Percentiles rank a stretch among this genome's conserved stretches.
These are phyloP conservation scores for Scalopus aquaticus DNA, from an alignment of 2,113 vertebrate genomes.

Conservation along the genomic window DNA sequence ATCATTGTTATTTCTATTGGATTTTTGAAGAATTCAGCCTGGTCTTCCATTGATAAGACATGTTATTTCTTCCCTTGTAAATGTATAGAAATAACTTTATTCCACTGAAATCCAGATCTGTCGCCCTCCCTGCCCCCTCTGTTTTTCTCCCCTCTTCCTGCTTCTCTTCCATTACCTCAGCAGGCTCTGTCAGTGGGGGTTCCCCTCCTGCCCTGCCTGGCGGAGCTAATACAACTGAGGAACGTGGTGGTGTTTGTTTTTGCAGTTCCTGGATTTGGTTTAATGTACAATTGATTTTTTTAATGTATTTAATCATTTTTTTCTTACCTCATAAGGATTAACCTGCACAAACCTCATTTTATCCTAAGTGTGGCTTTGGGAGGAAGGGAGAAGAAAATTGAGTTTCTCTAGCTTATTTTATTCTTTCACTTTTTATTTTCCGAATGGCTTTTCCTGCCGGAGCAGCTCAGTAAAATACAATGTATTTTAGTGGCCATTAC, in stretches of 20 bases:
- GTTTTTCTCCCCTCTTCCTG: neutral
- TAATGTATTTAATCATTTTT: slow-evolving; percentile 82
- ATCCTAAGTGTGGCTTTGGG: slow-evolving; percentile 81
- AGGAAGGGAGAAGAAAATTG: slow-evolving; percentile 80
- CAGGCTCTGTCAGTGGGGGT: slow-evolving; percentile 24
- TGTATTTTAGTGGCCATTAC: slow-evolving; percentile 65
- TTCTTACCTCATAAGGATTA: slow-evolving; percentile 82
- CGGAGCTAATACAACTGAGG: neutral
- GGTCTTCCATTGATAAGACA: slow-evolving; percentile 28
- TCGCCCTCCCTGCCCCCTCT: neutral
- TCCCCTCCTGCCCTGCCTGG: slow-evolving; percentile 46
- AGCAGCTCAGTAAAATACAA: slow-evolving; percentile 61
- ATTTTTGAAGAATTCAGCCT: slow-evolving; percentile 51
- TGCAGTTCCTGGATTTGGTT: slow-evolving; percentile 78
- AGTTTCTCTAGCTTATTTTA: slow-evolving; percentile 78
- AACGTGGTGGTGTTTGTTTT: slow-evolving; percentile 50
- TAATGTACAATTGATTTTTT: slow-evolving; percentile 83
- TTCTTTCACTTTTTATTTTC: slow-evolving; percentile 77
- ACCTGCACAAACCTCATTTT: slow-evolving; percentile 81
- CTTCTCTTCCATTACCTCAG: neutral
- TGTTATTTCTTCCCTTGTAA: slow-evolving; percentile 44
- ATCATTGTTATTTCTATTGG: slow-evolving; percentile 39
- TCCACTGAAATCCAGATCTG: slow-evolving; percentile 32
- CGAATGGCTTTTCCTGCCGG: slow-evolving; percentile 63
- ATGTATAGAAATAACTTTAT: slow-evolving; percentile 57